These are phyloP conservation scores for Spilarctia lutea DNA, from an alignment of 2,888 invertebrate genomes.

Conservation along the genomic window DNA sequence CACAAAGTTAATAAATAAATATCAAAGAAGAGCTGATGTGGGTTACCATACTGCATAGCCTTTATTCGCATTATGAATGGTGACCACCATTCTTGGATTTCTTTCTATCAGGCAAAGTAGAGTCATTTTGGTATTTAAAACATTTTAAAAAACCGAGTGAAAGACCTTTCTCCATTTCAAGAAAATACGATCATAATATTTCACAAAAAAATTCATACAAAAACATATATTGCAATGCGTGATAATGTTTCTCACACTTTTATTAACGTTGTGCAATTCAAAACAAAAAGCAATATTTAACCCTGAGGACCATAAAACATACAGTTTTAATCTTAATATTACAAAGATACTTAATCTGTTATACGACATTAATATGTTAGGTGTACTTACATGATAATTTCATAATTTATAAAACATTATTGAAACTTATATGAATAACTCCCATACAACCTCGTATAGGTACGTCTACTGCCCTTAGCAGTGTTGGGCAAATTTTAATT, in stretches of 20 bases:
- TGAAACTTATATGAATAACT: background rate
- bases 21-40: no score
- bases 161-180: no score
- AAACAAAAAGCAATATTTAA: background rate
- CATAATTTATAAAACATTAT: background rate
- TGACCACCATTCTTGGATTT: no score
- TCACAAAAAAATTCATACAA: background rate
- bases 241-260: background rate
- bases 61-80: no score
- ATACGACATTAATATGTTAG: background rate
- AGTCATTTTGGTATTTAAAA: no score
- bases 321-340: background rate
- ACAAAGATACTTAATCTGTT: background rate
- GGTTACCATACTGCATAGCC: no score
- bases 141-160: no score
- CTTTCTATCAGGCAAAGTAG: no score
- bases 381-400: background rate
- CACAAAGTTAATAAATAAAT: no score
- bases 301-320: background rate
- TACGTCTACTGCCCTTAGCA: no score
- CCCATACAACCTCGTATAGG: no score
- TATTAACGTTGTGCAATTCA: background rate
- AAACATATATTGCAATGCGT: background rate
- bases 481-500: no score
- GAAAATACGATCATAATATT: background rate